phyloP scores from a whole-genome alignment of 1,140 invertebrate genomes.

The Apis laboriosa region DNA sequence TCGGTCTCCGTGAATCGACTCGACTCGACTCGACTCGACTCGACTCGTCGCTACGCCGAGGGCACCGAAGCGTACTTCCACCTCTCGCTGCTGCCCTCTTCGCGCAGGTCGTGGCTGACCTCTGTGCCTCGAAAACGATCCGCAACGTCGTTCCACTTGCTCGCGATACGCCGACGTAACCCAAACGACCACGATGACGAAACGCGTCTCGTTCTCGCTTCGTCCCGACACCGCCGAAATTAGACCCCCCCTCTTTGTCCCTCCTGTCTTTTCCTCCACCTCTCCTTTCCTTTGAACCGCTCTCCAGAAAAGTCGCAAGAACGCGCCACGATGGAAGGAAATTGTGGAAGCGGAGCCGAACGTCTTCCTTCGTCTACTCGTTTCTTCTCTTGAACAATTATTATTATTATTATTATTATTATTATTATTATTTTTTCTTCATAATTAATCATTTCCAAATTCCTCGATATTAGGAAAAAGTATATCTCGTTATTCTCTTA shows the following conservation, averaged over 20 bases:
- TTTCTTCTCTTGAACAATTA: background rate
- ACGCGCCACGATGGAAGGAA: background rate
- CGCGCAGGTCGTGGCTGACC: constrained; percentile 68
- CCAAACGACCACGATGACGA: constrained; percentile 48
- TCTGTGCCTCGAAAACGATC: constrained; percentile 70
- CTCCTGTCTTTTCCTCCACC: background rate
- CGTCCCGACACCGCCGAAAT: constrained; percentile 48
- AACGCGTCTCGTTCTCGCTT: constrained; percentile 20
- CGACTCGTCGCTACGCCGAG: constrained; percentile 66
- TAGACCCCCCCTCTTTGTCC: constrained; percentile 17
- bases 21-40: constrained; percentile 59
- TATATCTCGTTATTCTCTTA: background rate
- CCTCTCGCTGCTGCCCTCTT: constrained; percentile 74
- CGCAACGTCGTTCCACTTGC: constrained; percentile 63
- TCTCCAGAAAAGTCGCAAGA: background rate
- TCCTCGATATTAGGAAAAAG: background rate
- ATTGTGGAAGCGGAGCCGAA: background rate
- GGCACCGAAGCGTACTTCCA: constrained; percentile 80
- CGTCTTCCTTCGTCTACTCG: background rate
- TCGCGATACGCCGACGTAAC: constrained; percentile 58
- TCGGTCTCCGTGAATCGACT: constrained; percentile 16
- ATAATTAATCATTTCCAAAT: too few species aligned
- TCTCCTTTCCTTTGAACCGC: background rate
- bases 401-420: too few species aligned
- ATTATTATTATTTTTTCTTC: too few species aligned